Base-by-base conservation (phyloP, 1,140 invertebrate genomes). In the Sesamia nonagrioides region DNA sequence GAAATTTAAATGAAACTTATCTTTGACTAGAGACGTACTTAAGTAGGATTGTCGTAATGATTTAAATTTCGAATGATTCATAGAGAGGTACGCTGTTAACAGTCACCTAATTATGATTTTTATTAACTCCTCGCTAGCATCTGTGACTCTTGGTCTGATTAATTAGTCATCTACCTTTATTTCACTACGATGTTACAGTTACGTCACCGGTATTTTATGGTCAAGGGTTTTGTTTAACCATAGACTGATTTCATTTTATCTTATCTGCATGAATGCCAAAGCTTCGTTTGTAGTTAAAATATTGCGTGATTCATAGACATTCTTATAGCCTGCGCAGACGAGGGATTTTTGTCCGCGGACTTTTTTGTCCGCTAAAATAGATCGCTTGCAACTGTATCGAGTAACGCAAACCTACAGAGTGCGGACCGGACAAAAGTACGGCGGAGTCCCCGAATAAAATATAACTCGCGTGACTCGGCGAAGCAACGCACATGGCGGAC, bases 1-100 rank as follows among this genome's bases (percentile, higher is more conserved):
- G n/a, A n/a, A n/a, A n/a, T n/a, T n/a, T n/a, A n/a, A n/a, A n/a
- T n/a, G n/a, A n/a, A n/a, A n/a, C n/a, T n/a, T n/a, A n/a, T n/a
- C n/a, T n/a, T n/a, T n/a, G n/a, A n/a, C n/a, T n/a, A n/a, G n/a
- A n/a, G n/a, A n/a, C n/a, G n/a, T n/a, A n/a, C n/a, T n/a, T n/a
- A n/a, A n/a, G n/a, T n/a, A n/a, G n/a, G n/a, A n/a, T n/a, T n/a
- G n/a, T n/a, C n/a, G n/a, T n/a, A n/a, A n/a, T n/a, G n/a, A n/a
- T n/a, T n/a, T n/a, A n/a, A n/a, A n/a, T n/a, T 63, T 42, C 63
- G 63, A 15, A 71, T 71, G 68, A 71, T 52, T 71, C 45, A 71
- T 68, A 2, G 63, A 2, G 63, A 33, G 18, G 18, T 13, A 6
- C 4, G 17, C 40, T 68, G 27, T 27, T 68, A 68, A 48, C 48